Evolutionary conservation across 1,140 invertebrate genomes (phyloP), one percentile per base, ranked within the genome.

Genomic region (Papilio aristodemus): DNA sequence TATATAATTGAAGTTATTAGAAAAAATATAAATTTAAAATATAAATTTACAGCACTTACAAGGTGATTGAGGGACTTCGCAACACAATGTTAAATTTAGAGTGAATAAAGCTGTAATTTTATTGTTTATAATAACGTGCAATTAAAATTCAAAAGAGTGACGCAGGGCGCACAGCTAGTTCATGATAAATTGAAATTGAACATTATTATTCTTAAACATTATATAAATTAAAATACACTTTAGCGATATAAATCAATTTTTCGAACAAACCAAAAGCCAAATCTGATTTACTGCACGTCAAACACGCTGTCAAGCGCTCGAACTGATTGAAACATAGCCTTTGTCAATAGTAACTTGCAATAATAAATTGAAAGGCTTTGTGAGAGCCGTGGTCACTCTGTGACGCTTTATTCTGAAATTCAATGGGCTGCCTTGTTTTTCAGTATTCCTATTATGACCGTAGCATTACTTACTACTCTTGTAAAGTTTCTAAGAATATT

Each of bases 301-400:
- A 32, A 25, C 63, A 9, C 0, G 41, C 25, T 46, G 63, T 32
- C 63, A 50, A 27, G 39, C 46, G 19, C 46, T 10, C 46, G 2
- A 9, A 54, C 46, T 54, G 46, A 64, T 62, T 66, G 71, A 72
- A 64, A 70, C 72, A 60, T 36, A 73, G 75, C 71, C 50, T 62
- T 71, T 76, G 70, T 67, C 68, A 70, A 67, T 75, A 71, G 72
- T 74, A 50, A 63, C 46, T 54, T 62, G 71, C 54, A 70, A 73
- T 66, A 76, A 78, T 75, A 69, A 75, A 80, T 70, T 72, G 74
- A 74, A 78, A 81, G 74, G 84, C 86, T 86, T 88, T 88, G 83
- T 83, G 68, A 71, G 11, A 63, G 67, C 41, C 59, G 64, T 74
- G 81, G 82, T 80, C 74, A 78, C 75, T 74, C 71, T 74, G 76